These are phyloP conservation scores for Vultur gryphus DNA, from an alignment of 2,797 vertebrate species.

Conservation along the genomic window DNA sequence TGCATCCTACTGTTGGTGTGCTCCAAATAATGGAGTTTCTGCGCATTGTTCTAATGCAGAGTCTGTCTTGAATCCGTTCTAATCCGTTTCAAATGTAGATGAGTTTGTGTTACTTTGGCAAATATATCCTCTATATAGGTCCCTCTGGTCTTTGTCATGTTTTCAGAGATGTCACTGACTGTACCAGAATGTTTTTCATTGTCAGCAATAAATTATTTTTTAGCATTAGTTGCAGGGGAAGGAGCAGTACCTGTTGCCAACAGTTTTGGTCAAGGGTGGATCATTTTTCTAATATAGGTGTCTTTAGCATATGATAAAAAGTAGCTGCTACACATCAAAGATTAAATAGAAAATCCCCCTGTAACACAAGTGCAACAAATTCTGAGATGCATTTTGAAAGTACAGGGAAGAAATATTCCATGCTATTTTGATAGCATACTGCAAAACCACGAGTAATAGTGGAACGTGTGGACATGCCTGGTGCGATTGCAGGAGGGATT, in stretches of 20 bases:
- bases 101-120: background rate
- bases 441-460: background rate
- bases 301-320: background rate
- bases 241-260: background rate
- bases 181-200: background rate
- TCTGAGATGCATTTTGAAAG: background rate
- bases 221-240: background rate
- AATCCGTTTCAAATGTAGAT: background rate
- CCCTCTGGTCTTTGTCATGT: background rate
- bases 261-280: background rate
- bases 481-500: background rate
- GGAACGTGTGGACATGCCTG: background rate
- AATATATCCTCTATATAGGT: background rate
- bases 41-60: fast-evolving
- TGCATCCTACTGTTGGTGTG: background rate
- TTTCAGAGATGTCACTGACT: background rate
- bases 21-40: background rate
- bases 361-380: background rate
- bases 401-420: background rate
- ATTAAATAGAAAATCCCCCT: background rate
- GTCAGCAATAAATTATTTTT: background rate
- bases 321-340: background rate
- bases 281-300: background rate
- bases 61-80: background rate
- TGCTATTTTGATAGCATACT: background rate